Evolutionary conservation across 2,113 vertebrate genomes (phyloP).

Genomic region (Stomatorhinus ivindoensis): DNA sequence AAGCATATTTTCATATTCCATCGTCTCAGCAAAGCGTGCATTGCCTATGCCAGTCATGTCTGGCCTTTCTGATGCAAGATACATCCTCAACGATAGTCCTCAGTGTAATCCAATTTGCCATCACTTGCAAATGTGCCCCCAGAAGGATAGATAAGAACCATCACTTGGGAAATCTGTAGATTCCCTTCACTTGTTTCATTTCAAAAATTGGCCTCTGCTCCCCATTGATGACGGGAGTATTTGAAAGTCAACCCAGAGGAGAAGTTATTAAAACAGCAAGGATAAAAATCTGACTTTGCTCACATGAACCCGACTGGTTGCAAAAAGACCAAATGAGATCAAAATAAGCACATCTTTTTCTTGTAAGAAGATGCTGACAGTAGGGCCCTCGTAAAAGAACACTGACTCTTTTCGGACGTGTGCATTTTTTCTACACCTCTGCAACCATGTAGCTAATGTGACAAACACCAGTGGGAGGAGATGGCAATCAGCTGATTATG

Average conservation of each 20-base stretch:
- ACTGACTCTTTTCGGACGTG: neutral
- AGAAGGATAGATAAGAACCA: conserved; percentile 16
- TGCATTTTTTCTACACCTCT: neutral
- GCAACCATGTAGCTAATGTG: neutral
- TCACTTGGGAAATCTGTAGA: conserved; percentile 17
- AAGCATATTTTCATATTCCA: neutral
- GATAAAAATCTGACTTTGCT: conserved; percentile 11
- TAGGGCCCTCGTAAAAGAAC: too few species aligned
- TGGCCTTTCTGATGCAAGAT: neutral
- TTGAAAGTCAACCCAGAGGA: conserved; percentile 15
- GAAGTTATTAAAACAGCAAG: conserved; percentile 13
- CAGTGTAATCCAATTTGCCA: conserved; percentile 19
- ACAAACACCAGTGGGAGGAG: neutral
- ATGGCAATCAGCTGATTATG: neutral
- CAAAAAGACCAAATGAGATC: neutral
- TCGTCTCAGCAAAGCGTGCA: neutral
- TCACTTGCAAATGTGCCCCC: conserved; percentile 17
- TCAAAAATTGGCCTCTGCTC: conserved; percentile 11
- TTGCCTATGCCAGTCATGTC: neutral
- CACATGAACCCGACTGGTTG: neutral
- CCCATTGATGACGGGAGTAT: neutral
- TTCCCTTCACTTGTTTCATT: conserved; percentile 8
- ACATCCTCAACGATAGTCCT: conserved; percentile 3
- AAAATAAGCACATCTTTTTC: neutral
- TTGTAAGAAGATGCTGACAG: neutral